Evolutionary conservation across 2,888 invertebrate genomes (phyloP).

Genomic region (Drosophila borborema): DNA sequence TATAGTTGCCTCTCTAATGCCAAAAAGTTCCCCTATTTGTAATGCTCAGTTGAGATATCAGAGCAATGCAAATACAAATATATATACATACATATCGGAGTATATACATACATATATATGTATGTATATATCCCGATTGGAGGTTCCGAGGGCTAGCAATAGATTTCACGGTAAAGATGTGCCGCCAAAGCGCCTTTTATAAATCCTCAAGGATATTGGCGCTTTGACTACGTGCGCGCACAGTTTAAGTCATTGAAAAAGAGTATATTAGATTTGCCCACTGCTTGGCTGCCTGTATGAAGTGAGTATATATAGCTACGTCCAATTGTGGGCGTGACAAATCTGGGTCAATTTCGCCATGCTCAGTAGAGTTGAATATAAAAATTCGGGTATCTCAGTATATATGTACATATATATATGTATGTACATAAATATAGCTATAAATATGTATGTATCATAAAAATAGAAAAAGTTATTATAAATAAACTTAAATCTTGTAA

Average conservation of each 20-base stretch:
- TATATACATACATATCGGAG: not conserved
- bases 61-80: too few relatives aligned
- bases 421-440: not conserved
- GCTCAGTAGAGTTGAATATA: not conserved
- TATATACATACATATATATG: not conserved
- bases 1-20: too few relatives aligned
- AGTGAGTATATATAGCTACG: not conserved
- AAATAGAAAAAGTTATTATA: too few relatives aligned
- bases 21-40: too few relatives aligned
- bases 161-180: constrained; percentile 62
- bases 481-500: too few relatives aligned
- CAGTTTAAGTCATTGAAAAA: constrained; percentile 12
- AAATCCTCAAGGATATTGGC: constrained; percentile 32
- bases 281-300: not conserved
- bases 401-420: not conserved
- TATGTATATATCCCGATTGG: too few relatives aligned
- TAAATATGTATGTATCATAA: not conserved
- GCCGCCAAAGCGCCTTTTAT: constrained; percentile 23
- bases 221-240: constrained; percentile 50
- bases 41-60: too few relatives aligned
- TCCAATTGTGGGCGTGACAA: too few relatives aligned
- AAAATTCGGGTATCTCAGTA: not conserved
- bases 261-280: not conserved
- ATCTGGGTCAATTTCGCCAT: too few relatives aligned
- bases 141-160: constrained; percentile 52